Evolutionary conservation across 2,113 vertebrate genomes (phyloP).

Genomic region (Talpa occidentalis): DNA sequence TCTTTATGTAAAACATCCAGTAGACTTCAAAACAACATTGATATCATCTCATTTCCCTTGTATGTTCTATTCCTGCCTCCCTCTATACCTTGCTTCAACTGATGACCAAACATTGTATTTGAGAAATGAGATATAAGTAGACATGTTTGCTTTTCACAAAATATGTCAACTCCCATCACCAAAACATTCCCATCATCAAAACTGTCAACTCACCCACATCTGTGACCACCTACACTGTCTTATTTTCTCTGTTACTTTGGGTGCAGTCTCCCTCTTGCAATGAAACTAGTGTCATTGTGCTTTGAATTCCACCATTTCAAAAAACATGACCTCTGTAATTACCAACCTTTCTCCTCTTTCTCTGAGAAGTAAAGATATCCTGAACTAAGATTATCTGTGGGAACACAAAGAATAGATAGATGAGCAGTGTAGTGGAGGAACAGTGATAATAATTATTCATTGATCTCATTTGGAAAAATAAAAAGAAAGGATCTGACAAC

Average conservation of each 20-base stretch:
- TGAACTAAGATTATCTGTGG: background rate
- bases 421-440: background rate
- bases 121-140: background rate
- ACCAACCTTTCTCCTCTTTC: background rate
- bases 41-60: background rate
- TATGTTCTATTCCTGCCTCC: background rate
- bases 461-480: slow-evolving; percentile 11
- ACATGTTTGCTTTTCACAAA: background rate
- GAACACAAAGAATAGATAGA: background rate
- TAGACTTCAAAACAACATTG: background rate
- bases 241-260: background rate
- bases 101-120: background rate
- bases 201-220: slow-evolving; percentile 14
- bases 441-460: background rate
- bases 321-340: background rate
- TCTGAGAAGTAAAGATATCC: background rate
- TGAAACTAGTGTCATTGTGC: background rate
- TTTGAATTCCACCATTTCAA: background rate
- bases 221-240: background rate
- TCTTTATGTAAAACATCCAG: background rate
- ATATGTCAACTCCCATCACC: background rate
- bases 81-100: background rate
- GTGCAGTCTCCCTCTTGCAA: background rate
- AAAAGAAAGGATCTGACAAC: background rate
- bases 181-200: background rate